Conservation (phyloP, 2,888 invertebrate species). For the Ochropacha duplaris region DNA sequence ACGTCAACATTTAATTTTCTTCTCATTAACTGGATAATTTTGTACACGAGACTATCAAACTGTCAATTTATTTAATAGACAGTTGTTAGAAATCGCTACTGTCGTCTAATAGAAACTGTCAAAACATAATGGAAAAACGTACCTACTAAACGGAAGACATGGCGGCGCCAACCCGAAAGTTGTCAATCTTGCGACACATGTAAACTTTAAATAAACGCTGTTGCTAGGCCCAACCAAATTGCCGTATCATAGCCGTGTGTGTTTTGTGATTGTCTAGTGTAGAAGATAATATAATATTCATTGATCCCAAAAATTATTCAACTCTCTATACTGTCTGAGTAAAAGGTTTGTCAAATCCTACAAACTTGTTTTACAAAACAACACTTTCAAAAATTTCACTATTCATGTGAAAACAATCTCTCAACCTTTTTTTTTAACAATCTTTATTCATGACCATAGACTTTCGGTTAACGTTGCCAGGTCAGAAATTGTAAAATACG, state of each 20-base stretch:
- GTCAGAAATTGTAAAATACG: neutral
- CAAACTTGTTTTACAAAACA: neutral
- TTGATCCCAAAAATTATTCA: neutral
- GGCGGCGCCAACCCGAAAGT: neutral
- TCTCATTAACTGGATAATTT: constrained; percentile 10
- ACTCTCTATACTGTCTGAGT: neutral
- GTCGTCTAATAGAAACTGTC: constrained; percentile 26
- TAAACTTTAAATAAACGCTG: neutral
- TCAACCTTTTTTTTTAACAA: no score
- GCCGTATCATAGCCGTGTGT: neutral
- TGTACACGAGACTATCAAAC: neutral
- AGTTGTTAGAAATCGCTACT: constrained; percentile 21
- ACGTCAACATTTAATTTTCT: constrained; percentile 18
- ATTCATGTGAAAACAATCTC: neutral
- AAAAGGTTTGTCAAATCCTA: neutral
- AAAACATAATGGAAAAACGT: constrained; percentile 16
- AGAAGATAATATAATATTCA: no score
- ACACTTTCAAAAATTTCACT: neutral
- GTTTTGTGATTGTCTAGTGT: no score
- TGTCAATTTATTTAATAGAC: constrained; percentile 11
- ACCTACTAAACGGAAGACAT: neutral
- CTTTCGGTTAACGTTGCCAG: no score
- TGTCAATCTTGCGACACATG: no score
- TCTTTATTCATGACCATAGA: no score
- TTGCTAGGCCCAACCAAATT: neutral